These are phyloP conservation scores for Leptosomus discolor DNA, from an alignment of 2,113 vertebrate genomes.

Conservation along the genomic window DNA sequence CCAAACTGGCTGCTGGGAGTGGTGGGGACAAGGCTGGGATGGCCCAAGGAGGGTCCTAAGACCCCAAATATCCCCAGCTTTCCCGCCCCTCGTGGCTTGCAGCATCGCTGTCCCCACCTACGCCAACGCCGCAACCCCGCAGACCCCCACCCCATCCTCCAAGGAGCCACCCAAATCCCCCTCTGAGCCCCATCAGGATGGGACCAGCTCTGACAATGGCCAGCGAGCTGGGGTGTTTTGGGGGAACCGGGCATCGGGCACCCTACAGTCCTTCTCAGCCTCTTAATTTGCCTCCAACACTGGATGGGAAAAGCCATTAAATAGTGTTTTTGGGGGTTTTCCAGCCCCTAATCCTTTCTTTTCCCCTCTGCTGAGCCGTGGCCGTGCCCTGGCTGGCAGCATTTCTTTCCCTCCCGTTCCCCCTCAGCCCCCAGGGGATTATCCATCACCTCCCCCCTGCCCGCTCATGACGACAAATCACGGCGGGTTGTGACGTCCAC, in stretches of 20 bases:
- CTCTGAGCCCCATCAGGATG: background rate
- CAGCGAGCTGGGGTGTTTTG: accelerated
- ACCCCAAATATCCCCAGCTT: background rate
- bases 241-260: accelerated
- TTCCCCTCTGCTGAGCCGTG: background rate
- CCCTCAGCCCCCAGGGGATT: accelerated
- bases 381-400: background rate
- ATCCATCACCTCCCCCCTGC: background rate
- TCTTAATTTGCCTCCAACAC: background rate
- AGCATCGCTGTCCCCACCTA: background rate
- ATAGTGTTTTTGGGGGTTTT: accelerated
- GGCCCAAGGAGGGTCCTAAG: background rate
- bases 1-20: background rate
- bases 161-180: background rate
- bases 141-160: background rate
- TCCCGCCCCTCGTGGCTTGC: background rate
- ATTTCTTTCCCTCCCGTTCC: background rate
- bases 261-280: background rate
- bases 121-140: accelerated
- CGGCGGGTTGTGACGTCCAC: accelerated
- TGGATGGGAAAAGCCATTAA: background rate
- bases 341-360: background rate
- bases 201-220: background rate
- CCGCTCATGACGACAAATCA: background rate
- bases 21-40: background rate